Percentiles rank a stretch among this genome's conserved stretches.
These are phyloP conservation scores for Phyllostomus hastatus DNA, from an alignment of 2,113 vertebrate genomes.

Conservation along the genomic window DNA sequence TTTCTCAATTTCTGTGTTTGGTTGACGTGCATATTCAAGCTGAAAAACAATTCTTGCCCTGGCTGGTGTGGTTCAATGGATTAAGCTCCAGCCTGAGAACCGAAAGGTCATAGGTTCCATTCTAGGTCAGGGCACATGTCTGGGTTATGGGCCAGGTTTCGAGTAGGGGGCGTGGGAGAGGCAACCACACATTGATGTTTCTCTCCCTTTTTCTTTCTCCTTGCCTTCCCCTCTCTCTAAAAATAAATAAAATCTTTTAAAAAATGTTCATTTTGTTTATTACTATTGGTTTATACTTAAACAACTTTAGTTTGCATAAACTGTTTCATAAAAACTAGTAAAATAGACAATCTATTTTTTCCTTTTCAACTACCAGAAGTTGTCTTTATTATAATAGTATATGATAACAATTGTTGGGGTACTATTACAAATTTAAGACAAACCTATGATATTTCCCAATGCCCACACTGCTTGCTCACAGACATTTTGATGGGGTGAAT, in stretches of 20 bases:
- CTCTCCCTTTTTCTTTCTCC: not conserved
- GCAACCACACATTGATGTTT: not conserved
- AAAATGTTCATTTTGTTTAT: constrained; percentile 19
- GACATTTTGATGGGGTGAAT: constrained; percentile 97
- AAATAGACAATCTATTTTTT: not conserved
- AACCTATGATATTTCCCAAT: constrained; percentile 98
- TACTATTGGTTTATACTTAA: constrained; percentile 3
- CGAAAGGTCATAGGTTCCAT: not conserved
- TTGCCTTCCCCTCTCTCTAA: no score
- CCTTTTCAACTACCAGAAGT: not conserved
- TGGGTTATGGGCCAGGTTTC: no score
- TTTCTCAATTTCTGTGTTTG: not conserved
- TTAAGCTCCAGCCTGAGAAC: not conserved
- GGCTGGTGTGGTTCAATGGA: not conserved
- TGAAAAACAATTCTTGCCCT: not conserved
- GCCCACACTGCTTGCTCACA: constrained; percentile 99
- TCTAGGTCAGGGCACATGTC: no score
- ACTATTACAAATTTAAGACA: constrained; percentile 65
- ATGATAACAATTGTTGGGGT: not conserved
- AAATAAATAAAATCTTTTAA: no score
- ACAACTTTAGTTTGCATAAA: constrained; percentile 20
- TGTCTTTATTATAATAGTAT: not conserved
- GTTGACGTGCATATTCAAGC: not conserved
- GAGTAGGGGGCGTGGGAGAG: no score
- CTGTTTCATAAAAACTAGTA: not conserved